These are phyloP conservation scores for Eupeodes luniger DNA, from an alignment of 2,888 invertebrate genomes.

Conservation along the genomic window DNA sequence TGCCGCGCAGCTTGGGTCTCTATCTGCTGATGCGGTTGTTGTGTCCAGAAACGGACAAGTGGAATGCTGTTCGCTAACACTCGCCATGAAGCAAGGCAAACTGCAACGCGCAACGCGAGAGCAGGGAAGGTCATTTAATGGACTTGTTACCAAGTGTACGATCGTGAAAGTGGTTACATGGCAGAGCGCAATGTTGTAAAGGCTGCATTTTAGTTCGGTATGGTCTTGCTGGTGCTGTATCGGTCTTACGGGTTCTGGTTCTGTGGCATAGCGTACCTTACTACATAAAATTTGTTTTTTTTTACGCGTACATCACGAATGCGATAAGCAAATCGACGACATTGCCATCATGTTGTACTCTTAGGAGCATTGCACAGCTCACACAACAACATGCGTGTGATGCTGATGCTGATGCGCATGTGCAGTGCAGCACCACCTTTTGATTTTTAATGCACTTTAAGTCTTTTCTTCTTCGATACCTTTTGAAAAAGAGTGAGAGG, in stretches of 20 bases:
- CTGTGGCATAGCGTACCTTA: neutral
- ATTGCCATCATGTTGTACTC: slow-evolving; percentile 53
- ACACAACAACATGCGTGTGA: slow-evolving; percentile 43
- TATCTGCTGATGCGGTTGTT: slow-evolving; percentile 9
- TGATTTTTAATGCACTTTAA: slow-evolving; percentile 15
- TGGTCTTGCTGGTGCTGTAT: neutral
- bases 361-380: slow-evolving; percentile 20
- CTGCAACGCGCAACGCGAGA: neutral
- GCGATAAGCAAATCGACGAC: slow-evolving; percentile 75
- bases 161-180: slow-evolving; percentile 73
- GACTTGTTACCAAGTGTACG: slow-evolving; percentile 72
- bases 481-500: neutral
- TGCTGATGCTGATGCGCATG: neutral
- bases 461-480: neutral
- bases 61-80: slow-evolving; percentile 74
- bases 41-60: slow-evolving; percentile 71
- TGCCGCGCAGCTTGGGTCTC: neutral
- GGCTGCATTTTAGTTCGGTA: slow-evolving; percentile 43
- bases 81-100: neutral
- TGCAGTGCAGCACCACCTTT: neutral
- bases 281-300: slow-evolving; percentile 32
- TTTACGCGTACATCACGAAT: slow-evolving; percentile 62
- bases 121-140: slow-evolving; percentile 71
- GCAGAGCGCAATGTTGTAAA: slow-evolving; percentile 37
- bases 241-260: neutral